Base-by-base conservation (phyloP, 2,888 invertebrate species). In the Amphipoea lucens region DNA sequence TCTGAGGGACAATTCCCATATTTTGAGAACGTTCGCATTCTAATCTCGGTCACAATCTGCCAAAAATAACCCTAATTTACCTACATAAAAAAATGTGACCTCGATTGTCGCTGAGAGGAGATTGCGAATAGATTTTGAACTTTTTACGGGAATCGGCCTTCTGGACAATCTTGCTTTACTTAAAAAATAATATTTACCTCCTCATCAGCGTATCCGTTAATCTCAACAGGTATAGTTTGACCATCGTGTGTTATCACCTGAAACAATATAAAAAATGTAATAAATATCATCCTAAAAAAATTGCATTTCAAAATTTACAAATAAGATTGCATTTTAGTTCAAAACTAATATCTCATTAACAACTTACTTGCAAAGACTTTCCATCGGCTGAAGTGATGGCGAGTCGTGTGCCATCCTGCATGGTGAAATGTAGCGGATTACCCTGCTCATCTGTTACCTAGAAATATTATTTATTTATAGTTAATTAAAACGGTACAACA, bases 361-460 rank as follows among this genome's bases (percentile, higher is more conserved):
- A 40, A 62, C 76, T 63, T 86, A 96, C 97, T 94, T 97, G 97
- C 84, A 97, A 88, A 2, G 96, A 94, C 69, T 95, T 94, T 23
- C 97, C 97, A 87, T 97, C 97, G 0, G 97, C 94, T 0, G 97
- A 97, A 5, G 97, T 97, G 85, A 98, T 97, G 69, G 97, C 97
- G 48, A 98, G 97, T 76, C 97, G 97, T 70, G 98, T 97, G 45
- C 98, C 98, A 90, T 98, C 98, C 86, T 97, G 97, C 93, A 98
- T 97, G 1, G 98, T 98, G 90, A 98, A 97, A 88, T 97, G 98
- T 74, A 96, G 90, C 2, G 98, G 97, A 93, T 98, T 98, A 48
- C 98, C 98, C 76, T 97, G 97, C 91, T 97, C 97, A 92, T 98
- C 98, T 0, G 98, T 97, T 81, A 98, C 97, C 97, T 98, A 95